phyloP scores from a whole-genome alignment of 2,113 vertebrate genomes.

The Sclerurus mexicanus region DNA sequence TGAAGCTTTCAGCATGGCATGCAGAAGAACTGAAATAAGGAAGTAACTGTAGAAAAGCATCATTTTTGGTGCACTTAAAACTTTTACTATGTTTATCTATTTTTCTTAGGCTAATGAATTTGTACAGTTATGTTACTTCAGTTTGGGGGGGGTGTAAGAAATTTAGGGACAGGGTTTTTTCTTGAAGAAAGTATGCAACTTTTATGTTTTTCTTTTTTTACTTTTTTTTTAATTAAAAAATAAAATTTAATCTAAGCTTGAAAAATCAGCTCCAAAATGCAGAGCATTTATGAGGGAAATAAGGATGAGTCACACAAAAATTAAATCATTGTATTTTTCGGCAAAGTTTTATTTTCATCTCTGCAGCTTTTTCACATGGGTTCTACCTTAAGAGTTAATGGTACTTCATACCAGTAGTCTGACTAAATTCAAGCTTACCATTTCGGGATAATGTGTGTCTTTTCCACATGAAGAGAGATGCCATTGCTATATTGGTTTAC shows the following conservation, averaged over 20 bases:
- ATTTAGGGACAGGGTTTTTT: background rate
- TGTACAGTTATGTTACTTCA: background rate
- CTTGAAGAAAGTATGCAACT: rapidly evolving
- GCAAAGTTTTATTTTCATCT: background rate
- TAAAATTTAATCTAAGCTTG: background rate
- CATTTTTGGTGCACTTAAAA: background rate
- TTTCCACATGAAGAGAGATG: background rate
- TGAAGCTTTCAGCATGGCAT: background rate
- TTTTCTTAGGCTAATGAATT: background rate
- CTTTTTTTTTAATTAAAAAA: background rate
- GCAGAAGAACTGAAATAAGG: background rate
- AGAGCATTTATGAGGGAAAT: background rate
- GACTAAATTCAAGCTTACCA: background rate
- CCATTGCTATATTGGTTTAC: background rate
- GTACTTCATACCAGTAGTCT: background rate
- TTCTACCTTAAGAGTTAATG: background rate
- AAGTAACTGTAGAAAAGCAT: background rate
- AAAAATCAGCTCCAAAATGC: background rate
- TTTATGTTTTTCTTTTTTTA: background rate
- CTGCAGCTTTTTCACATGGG: rapidly evolving
- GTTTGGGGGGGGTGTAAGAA: background rate
- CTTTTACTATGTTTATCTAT: background rate
- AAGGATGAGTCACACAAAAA: background rate
- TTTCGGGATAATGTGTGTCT: background rate
- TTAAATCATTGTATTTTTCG: background rate